Percentiles rank a stretch among this genome's conserved stretches.
Conservation (phyloP, 2,888 invertebrate species). For the Trichacis sp. region DNA sequence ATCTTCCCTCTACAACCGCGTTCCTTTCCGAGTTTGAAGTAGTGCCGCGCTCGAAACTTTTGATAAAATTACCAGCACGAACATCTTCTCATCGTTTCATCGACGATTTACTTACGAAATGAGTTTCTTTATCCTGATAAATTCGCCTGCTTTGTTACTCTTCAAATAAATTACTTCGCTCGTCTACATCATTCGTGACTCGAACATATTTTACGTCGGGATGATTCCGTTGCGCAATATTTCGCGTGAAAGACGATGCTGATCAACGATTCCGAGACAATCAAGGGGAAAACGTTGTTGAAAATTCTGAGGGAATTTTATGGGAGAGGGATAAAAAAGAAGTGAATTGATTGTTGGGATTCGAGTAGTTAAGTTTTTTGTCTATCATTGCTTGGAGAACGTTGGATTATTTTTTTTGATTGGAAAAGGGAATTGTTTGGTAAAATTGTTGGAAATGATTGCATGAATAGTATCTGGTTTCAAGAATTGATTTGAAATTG, state of each 20-base stretch:
- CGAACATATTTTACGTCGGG: background rate
- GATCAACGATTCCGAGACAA: background rate
- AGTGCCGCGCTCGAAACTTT: too few species aligned
- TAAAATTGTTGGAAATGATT: too few species aligned
- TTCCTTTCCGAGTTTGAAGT: constrained; percentile 18
- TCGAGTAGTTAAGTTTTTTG: too few species aligned
- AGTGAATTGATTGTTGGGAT: too few species aligned
- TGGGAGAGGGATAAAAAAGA: background rate
- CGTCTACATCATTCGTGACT: background rate
- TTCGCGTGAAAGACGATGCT: background rate
- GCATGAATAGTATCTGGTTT: too few species aligned
- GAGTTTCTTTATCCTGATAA: background rate
- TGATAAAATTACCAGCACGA: background rate
- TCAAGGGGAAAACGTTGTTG: background rate
- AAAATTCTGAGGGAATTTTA: background rate
- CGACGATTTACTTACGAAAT: background rate
- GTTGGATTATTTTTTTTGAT: too few species aligned
- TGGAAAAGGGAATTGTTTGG: too few species aligned
- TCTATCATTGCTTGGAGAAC: too few species aligned
- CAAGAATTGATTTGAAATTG: too few species aligned
- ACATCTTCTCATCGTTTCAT: background rate
- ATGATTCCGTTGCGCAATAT: background rate
- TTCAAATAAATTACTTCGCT: background rate
- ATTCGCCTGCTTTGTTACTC: background rate
- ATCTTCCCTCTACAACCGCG: constrained; percentile 11